Evolutionary conservation across 2,113 vertebrate genomes (phyloP).

Genomic region (Smithornis capensis): DNA sequence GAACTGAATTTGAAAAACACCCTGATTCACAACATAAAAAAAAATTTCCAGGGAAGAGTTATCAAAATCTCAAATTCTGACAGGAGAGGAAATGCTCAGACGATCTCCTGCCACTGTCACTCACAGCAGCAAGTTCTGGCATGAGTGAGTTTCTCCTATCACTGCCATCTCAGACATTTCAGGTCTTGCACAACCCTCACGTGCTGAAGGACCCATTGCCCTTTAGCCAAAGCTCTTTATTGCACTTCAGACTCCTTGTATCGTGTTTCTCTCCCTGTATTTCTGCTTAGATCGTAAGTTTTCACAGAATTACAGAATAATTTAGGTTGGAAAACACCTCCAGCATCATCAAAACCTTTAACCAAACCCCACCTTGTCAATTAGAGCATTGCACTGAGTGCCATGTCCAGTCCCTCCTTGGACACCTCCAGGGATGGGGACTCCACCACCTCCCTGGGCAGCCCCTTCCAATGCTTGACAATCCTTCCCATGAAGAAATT

Average conservation of each 20-base stretch:
- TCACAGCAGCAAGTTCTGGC: neutral
- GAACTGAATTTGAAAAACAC: neutral
- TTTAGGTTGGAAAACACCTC: neutral
- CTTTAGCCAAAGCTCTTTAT: neutral
- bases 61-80: neutral
- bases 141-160: neutral
- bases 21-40: neutral
- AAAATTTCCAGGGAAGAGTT: neutral
- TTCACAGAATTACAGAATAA: neutral
- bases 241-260: accelerated
- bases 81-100: neutral
- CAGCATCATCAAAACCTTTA: neutral
- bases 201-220: neutral
- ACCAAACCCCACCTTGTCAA: neutral
- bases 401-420: neutral
- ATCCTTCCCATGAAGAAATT: neutral
- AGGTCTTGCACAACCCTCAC: neutral
- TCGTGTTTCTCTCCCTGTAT: neutral
- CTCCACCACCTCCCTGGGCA: neutral
- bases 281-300: neutral
- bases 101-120: neutral
- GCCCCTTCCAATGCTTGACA: neutral
- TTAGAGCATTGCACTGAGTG: neutral
- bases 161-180: neutral
- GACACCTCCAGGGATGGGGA: neutral